phyloP scores from a whole-genome alignment of 2,113 vertebrate genomes.

The Bubo bubo region DNA sequence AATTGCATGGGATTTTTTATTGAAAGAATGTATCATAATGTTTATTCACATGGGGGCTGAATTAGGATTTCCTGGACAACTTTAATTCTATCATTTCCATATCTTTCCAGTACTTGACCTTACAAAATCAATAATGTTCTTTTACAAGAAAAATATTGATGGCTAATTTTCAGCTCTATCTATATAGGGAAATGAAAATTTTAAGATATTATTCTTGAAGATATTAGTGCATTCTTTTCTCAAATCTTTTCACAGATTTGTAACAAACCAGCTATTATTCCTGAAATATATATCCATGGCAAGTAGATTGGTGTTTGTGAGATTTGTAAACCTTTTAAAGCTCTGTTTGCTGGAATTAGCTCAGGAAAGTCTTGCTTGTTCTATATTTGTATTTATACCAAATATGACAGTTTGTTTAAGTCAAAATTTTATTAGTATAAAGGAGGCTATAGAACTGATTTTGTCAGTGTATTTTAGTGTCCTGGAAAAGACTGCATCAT shows the following conservation, averaged over 20 bases:
- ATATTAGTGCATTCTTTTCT: not conserved
- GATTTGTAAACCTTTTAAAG: not conserved
- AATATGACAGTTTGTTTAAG: slow-evolving; percentile 29
- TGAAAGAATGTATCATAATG: not conserved
- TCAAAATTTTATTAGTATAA: slow-evolving; percentile 74
- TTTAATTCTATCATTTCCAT: not conserved
- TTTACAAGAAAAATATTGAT: not conserved
- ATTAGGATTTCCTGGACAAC: not conserved
- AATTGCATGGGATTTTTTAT: not conserved
- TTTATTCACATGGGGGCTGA: not conserved
- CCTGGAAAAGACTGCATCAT: slow-evolving; percentile 22
- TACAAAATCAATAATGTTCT: not conserved
- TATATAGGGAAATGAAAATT: not conserved
- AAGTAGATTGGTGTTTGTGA: not conserved
- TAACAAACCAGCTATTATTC: not conserved
- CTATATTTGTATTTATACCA: not conserved
- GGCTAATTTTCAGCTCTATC: not conserved
- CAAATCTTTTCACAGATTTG: not conserved
- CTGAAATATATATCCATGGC: not conserved
- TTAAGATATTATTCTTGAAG: not conserved
- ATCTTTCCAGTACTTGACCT: not conserved
- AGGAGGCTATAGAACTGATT: slow-evolving; percentile 17
- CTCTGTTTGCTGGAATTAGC: not conserved
- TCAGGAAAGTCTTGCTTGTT: not conserved
- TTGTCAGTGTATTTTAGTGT: slow-evolving; percentile 41